phyloP scores from a whole-genome alignment of 2,113 vertebrate genomes.

The Oncorhynchus clarkii region DNA sequence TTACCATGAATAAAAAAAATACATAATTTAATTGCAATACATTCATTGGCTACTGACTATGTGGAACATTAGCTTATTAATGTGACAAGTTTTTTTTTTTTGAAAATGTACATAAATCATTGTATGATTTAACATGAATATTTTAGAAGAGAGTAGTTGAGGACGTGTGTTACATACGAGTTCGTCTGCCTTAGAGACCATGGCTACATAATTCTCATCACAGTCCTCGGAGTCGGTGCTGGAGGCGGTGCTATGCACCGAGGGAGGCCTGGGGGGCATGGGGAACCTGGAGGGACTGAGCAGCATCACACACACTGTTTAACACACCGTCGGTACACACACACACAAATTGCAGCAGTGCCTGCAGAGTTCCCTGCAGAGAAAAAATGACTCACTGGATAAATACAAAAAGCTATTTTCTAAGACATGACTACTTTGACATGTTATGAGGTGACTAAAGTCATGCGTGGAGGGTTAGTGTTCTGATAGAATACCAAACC shows the following conservation, averaged over 20 bases:
- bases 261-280: constrained; percentile 87
- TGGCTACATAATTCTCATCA: constrained; percentile 96
- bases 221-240: constrained; percentile 97
- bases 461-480: constrained; percentile 70
- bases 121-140: background rate
- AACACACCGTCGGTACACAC: background rate
- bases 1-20: too few species aligned
- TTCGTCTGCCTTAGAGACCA: constrained; percentile 92
- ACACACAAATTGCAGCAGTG: constrained; percentile 8
- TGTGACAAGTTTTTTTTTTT: background rate
- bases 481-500: constrained; percentile 18
- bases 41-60: background rate
- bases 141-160: constrained; percentile 58
- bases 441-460: constrained; percentile 55
- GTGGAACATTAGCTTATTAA: background rate
- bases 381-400: constrained; percentile 17
- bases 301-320: constrained; percentile 74
- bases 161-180: constrained; percentile 84
- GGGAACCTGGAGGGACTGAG: constrained; percentile 94
- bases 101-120: background rate
- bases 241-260: constrained; percentile 96
- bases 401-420: constrained; percentile 35
- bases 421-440: constrained; percentile 32
- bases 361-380: background rate
- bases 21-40: background rate